A percentile compares a stretch with the other conserved stretches of the same genome.
These are phyloP conservation scores for Teleogryllus occipitalis DNA, from an alignment of 1,140 invertebrate genomes.

Conservation along the genomic window DNA sequence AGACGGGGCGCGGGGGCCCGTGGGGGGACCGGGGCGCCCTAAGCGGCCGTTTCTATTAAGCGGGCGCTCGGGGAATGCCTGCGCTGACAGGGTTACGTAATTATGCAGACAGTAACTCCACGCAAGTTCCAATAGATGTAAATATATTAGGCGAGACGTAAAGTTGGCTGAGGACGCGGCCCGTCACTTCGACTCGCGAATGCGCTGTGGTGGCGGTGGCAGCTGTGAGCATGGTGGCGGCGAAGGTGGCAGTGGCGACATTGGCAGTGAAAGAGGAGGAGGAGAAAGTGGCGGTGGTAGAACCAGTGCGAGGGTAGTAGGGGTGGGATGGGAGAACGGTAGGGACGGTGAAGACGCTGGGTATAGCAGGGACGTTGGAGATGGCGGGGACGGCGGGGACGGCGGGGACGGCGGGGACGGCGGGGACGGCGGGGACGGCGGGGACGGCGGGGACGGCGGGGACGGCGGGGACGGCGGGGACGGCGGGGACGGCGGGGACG, in stretches of 20 bases:
- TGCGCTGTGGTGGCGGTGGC: no score
- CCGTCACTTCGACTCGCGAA: not conserved
- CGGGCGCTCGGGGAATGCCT: not conserved
- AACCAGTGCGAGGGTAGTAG: not conserved
- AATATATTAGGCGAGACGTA: not conserved
- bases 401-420: no score
- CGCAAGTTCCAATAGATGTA: slow-evolving; percentile 4
- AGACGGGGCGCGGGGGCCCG: not conserved
- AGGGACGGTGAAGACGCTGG: no score
- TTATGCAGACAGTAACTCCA: not conserved
- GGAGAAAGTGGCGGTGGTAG: not conserved
- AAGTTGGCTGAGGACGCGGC: not conserved
- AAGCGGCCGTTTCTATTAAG: not conserved
- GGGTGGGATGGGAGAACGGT: no score
- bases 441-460: not conserved
- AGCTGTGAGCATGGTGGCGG: not conserved
- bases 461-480: not conserved
- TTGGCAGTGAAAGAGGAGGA: not conserved
- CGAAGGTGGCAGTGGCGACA: not conserved
- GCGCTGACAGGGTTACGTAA: not conserved
- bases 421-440: not conserved
- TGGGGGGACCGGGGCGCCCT: not conserved
- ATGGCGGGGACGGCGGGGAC: not conserved
- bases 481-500: not conserved
- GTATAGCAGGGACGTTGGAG: not conserved